Conservation (phyloP, 2,113 vertebrate species). For the Pandion haliaetus region DNA sequence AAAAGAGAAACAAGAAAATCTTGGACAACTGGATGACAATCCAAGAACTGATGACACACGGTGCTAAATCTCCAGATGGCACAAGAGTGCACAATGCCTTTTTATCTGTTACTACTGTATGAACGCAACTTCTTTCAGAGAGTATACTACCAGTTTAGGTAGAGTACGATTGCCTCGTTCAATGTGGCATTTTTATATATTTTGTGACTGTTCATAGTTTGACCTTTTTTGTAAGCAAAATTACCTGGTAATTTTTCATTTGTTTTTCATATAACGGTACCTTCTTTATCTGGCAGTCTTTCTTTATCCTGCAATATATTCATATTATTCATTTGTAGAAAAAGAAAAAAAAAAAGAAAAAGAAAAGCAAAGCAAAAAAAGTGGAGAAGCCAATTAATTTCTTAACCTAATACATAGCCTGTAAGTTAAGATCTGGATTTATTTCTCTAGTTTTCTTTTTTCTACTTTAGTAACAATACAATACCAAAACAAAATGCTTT, state of each 20-base stretch:
- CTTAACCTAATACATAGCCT: constrained; percentile 65
- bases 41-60: constrained; percentile 98
- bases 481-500: constrained; percentile 75
- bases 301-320: constrained; percentile 76
- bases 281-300: constrained; percentile 70
- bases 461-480: constrained; percentile 74
- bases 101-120: constrained; percentile 98
- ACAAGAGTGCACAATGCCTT: constrained; percentile 93
- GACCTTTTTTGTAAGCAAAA: constrained; percentile 90
- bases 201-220: constrained; percentile 93
- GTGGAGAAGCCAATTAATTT: constrained; percentile 66
- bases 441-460: constrained; percentile 79
- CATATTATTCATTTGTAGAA: constrained; percentile 72
- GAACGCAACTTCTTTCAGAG: constrained; percentile 61
- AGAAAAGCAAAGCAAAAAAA: constrained; percentile 44
- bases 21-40: constrained; percentile 99
- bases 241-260: constrained; percentile 75
- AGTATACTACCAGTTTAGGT: constrained; percentile 88
- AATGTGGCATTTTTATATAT: constrained; percentile 99
- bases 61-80: constrained; percentile 91
- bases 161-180: constrained; percentile 96
- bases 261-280: constrained; percentile 74
- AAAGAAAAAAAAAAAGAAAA: constrained; percentile 9
- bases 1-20: constrained; percentile 97
- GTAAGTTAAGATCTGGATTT: constrained; percentile 72